Percentiles rank a stretch among this genome's conserved stretches.
phyloP scores from a whole-genome alignment of 2,888 invertebrate species.

The Drosophila mimica region DNA sequence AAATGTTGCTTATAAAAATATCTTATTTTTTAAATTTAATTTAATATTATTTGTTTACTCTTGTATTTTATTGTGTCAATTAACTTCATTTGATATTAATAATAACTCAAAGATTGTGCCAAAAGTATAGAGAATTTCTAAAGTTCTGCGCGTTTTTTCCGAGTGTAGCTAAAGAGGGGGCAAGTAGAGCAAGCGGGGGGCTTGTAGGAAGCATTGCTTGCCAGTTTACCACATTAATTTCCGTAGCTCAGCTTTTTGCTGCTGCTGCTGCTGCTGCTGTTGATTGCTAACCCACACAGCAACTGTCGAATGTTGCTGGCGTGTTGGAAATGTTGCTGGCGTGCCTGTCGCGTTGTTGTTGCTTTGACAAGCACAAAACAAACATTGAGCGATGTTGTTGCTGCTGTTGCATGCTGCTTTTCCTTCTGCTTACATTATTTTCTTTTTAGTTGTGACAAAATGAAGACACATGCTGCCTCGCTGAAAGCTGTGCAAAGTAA shows the following conservation, averaged over 20 bases:
- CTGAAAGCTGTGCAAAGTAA: conserved; percentile 83
- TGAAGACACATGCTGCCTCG: conserved; percentile 81
- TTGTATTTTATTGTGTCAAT: too few species aligned
- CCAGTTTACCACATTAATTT: conserved; percentile 80
- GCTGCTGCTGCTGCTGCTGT: conserved; percentile 29
- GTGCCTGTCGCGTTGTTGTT: conserved; percentile 48
- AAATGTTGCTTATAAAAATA: too few species aligned
- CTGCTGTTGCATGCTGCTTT: conserved; percentile 15
- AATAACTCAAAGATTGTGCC: not conserved
- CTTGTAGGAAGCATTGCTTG: conserved; percentile 27
- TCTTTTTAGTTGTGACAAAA: conserved; percentile 65
- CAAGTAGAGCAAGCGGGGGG: not conserved
- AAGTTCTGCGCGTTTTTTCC: not conserved
- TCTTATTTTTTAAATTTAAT: too few species aligned
- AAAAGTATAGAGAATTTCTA: not conserved
- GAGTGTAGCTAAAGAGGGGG: not conserved
- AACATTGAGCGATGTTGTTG: conserved; percentile 54
- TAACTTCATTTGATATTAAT: too few species aligned
- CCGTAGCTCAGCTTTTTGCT: conserved; percentile 46
- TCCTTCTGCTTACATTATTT: not conserved
- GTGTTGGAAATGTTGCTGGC: conserved; percentile 57
- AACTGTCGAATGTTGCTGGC: conserved; percentile 54
- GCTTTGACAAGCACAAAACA: conserved; percentile 74
- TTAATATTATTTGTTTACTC: too few species aligned
- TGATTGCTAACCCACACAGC: conserved; percentile 39